Evolutionary conservation across 2,888 invertebrate genomes (phyloP).

Genomic region (Amiota minor): DNA sequence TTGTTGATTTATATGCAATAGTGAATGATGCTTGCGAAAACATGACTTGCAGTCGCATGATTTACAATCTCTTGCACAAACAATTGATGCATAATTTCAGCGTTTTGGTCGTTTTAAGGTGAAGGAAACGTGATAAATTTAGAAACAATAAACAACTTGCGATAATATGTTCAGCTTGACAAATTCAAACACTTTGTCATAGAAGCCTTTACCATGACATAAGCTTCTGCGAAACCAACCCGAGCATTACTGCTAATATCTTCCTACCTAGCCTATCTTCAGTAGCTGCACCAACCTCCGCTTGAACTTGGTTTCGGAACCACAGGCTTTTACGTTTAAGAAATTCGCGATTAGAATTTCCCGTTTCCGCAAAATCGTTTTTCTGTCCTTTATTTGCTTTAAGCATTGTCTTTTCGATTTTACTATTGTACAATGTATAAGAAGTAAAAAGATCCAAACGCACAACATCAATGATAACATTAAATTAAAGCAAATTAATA

Average conservation of each 20-base stretch:
- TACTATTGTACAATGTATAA: too few species aligned
- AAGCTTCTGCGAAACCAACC: neutral
- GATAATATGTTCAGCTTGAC: neutral
- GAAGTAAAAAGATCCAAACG: too few species aligned
- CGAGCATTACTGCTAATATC: neutral
- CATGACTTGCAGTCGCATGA: constrained; percentile 21
- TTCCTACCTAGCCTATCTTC: too few species aligned
- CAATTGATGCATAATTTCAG: constrained; percentile 27
- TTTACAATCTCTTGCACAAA: constrained; percentile 21
- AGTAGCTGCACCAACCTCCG: too few species aligned
- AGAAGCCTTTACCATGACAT: neutral
- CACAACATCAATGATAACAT: too few species aligned
- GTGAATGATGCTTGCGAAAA: neutral
- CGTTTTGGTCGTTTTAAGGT: neutral
- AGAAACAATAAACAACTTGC: neutral
- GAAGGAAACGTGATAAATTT: neutral
- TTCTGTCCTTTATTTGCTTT: too few species aligned
- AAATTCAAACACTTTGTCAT: neutral
- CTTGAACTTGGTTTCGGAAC: too few species aligned
- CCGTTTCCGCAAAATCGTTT: too few species aligned
- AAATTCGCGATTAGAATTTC: too few species aligned
- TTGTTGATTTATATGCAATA: neutral
- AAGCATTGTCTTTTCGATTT: too few species aligned
- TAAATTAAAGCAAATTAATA: too few species aligned
- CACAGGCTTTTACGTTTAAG: too few species aligned